A percentile compares a stretch with the other conserved stretches of the same genome.
Conservation (phyloP, 30 jellyfish, hydroid and myxozoan species). For the Aurelia aurita complex sp. Pacific region DNA sequence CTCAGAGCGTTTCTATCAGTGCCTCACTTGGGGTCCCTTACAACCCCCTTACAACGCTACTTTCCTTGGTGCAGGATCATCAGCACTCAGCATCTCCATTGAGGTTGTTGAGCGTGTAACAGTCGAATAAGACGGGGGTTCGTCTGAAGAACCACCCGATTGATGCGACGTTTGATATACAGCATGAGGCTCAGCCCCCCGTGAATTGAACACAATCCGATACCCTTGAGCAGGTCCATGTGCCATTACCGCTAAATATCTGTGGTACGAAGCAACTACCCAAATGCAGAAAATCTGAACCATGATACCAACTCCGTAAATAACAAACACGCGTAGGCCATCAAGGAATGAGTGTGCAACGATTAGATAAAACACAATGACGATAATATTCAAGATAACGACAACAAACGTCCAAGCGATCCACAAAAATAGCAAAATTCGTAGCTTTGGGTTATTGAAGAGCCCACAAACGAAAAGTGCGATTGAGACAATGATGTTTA, state of each 20-base stretch:
- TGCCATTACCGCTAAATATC: slow-evolving; percentile 45
- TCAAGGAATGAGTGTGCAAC: slow-evolving; percentile 43
- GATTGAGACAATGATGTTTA: slow-evolving; percentile 23
- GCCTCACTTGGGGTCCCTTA: no score
- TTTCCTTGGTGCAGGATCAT: slow-evolving; percentile 9
- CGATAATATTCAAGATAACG: slow-evolving; percentile 6
- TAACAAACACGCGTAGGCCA: slow-evolving; percentile 51
- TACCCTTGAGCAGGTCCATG: slow-evolving; percentile 72
- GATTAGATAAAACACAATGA: slow-evolving; percentile 37
- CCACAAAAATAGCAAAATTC: slow-evolving; percentile 45
- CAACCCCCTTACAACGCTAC: not conserved
- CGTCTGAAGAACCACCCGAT: slow-evolving; percentile 17
- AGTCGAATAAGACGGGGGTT: slow-evolving; percentile 49
- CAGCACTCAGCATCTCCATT: slow-evolving; percentile 14
- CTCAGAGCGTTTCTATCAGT: no score
- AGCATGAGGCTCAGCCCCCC: slow-evolving; percentile 59
- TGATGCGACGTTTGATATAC: slow-evolving; percentile 9
- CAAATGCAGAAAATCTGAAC: slow-evolving; percentile 58
- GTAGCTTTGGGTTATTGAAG: slow-evolving; percentile 15
- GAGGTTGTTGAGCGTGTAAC: slow-evolving; percentile 29
- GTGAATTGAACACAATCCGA: slow-evolving; percentile 65
- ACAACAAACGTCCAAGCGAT: slow-evolving; percentile 49
- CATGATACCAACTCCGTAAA: slow-evolving; percentile 47
- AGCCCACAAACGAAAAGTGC: slow-evolving; percentile 36
- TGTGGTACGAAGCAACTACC: slow-evolving; percentile 72